Conservation (phyloP, 2,888 invertebrate genomes). For the Hartigia nigra region DNA sequence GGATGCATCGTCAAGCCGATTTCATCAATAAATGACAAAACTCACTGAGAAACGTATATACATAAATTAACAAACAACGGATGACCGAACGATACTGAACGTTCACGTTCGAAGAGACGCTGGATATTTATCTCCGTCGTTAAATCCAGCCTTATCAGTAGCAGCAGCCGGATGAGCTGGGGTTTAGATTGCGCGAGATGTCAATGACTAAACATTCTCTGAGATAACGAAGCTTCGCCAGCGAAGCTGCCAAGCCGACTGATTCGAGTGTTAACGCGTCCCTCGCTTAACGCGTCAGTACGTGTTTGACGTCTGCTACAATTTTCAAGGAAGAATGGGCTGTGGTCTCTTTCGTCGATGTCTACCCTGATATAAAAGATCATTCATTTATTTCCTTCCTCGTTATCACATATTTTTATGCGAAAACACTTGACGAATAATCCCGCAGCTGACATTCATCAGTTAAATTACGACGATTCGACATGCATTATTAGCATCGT, state of each 20-base stretch:
- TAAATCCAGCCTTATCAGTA: background rate
- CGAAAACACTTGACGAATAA: background rate
- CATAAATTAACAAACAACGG: background rate
- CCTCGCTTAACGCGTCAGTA: background rate
- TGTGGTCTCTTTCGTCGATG: slow-evolving; percentile 8
- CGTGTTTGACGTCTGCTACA: background rate
- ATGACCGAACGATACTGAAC: background rate
- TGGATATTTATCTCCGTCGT: slow-evolving; percentile 3
- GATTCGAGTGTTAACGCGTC: background rate
- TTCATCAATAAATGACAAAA: background rate
- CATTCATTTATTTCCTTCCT: background rate
- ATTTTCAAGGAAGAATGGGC: slow-evolving; percentile 16
- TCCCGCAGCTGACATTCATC: background rate
- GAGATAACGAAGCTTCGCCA: background rate
- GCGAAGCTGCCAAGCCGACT: background rate
- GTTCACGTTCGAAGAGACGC: background rate
- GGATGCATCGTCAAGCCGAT: background rate
- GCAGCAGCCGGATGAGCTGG: background rate
- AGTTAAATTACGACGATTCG: background rate
- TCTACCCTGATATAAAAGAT: background rate
- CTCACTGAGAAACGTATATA: background rate
- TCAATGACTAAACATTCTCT: background rate
- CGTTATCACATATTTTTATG: background rate
- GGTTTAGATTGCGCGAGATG: background rate
- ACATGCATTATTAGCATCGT: background rate